Base-by-base conservation (phyloP, 2,113 vertebrate species). In the Excalfactoria chinensis region DNA sequence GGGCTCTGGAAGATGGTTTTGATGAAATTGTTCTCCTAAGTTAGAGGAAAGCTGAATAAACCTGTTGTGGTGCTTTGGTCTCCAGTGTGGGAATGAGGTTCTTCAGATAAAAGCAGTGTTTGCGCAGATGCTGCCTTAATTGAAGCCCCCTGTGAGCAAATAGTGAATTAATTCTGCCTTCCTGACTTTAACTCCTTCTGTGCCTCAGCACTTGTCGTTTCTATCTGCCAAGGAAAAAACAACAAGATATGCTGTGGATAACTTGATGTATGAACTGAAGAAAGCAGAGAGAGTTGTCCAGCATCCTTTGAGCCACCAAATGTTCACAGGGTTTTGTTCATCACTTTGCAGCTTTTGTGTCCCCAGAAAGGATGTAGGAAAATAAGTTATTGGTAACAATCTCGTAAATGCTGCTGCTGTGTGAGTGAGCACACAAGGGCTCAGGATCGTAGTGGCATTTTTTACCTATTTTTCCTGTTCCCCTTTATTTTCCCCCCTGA, bases 151-250 rank as follows among this genome's bases (percentile, higher is more conserved):
- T n/a, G 0, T 18, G 19, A 83, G 59, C 43, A 83, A 87, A 51
- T 8, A 92, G 32, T 26, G 75, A 89, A 63, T 88, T 80, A 87
- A 75, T 93, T 94, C 7, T 82, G 51, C 30, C 66, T 93, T 1
- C 2, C 28, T 37, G 11, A 44, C 7, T 71, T 92, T 96, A 90
- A 91, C 28, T 72, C 44, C n/a, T 76, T 53, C 74, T 40, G 46
- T 75, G 48, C 11, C 37, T 35, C 3, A 59, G 40, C 37, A n/a
- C 43, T 81, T 63, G 10, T 32, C 32, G 4, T 75, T 66, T 35
- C 53, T 28, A 72, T 30, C 18, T 92, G 77, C 43, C 58, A 22
- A 63, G 48, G 30, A 86, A 86, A 49, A 49, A 9, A 13, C 22
- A 49, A 46, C 25, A 26, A 20, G 32, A 25, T 30, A 4, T 0